Evolutionary conservation across 2,113 vertebrate species (phyloP).

Genomic region (Arizona elegans): DNA sequence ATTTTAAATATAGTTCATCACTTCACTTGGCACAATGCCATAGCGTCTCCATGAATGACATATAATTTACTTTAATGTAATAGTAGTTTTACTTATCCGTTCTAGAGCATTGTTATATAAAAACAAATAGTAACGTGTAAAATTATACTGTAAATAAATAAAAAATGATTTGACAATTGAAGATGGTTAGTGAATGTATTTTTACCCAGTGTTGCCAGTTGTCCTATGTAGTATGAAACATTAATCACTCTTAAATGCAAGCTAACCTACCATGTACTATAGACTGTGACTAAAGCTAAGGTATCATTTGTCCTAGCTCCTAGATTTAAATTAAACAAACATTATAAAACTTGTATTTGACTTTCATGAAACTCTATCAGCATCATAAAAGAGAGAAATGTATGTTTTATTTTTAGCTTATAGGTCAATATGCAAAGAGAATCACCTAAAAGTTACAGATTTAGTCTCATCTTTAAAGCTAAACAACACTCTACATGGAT

Average conservation of each 20-base stretch:
- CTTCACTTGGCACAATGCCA: not conserved
- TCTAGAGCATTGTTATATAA: not conserved
- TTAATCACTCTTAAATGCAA: not conserved
- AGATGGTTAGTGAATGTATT: not conserved
- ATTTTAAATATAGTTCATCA: too few species aligned
- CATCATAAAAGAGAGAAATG: not conserved
- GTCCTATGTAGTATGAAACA: slow-evolving; percentile 19
- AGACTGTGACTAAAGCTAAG: not conserved
- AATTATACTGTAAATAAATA: slow-evolving; percentile 15
- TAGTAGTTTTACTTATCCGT: not conserved
- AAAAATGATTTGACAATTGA: slow-evolving; percentile 14
- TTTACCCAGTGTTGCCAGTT: not conserved
- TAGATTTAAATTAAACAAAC: not conserved
- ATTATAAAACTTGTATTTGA: slow-evolving; percentile 7
- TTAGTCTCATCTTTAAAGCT: not conserved
- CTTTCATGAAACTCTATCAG: not conserved
- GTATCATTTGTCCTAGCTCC: not conserved
- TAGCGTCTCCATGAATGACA: not conserved
- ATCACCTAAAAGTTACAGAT: not conserved
- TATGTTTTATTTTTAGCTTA: not conserved
- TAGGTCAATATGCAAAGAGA: not conserved
- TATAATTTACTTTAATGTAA: not conserved
- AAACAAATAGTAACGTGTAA: not conserved
- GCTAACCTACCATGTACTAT: not conserved
- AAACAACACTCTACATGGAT: not conserved